Percentiles rank a stretch among this genome's conserved stretches.
These are phyloP conservation scores for Meta bourneti DNA, from an alignment of 2,888 invertebrate genomes.

Conservation along the genomic window DNA sequence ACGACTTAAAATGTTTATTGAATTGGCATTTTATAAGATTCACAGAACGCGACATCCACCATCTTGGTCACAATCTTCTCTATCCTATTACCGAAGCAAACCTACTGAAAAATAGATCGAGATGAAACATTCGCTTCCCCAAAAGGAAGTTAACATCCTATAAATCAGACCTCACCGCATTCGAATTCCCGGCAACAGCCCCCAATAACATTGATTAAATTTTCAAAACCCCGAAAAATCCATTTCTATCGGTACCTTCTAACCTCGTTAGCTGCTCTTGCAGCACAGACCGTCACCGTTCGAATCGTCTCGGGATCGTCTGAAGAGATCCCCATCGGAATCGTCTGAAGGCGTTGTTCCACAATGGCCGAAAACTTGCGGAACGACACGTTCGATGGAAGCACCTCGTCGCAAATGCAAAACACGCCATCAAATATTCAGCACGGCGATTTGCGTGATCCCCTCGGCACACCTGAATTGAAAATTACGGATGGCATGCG, in stretches of 20 bases:
- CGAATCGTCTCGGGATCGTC: not conserved
- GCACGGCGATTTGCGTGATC: conserved; percentile 36
- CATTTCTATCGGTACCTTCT: not conserved
- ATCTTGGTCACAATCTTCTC: no score
- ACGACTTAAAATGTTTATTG: no score
- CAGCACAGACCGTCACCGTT: not conserved
- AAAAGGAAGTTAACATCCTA: not conserved
- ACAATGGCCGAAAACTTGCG: not conserved
- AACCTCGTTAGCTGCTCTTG: not conserved
- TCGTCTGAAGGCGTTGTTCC: not conserved
- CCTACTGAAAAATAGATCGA: not conserved
- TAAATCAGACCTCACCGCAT: not conserved
- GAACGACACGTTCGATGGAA: conserved; percentile 23
- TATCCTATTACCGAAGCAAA: not conserved
- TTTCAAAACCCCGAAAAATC: not conserved
- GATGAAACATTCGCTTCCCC: not conserved
- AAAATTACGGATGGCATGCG: conserved; percentile 10
- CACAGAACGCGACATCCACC: no score
- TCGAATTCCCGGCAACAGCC: not conserved
- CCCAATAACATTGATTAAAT: not conserved
- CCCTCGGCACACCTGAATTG: conserved; percentile 14
- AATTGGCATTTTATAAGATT: no score
- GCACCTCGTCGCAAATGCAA: conserved; percentile 9
- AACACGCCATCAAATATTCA: conserved; percentile 50
- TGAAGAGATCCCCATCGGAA: no score